Evolutionary conservation across 2,113 vertebrate species (phyloP), one percentile per base, ranked within the genome.

Genomic region (Microcebus murinus): DNA sequence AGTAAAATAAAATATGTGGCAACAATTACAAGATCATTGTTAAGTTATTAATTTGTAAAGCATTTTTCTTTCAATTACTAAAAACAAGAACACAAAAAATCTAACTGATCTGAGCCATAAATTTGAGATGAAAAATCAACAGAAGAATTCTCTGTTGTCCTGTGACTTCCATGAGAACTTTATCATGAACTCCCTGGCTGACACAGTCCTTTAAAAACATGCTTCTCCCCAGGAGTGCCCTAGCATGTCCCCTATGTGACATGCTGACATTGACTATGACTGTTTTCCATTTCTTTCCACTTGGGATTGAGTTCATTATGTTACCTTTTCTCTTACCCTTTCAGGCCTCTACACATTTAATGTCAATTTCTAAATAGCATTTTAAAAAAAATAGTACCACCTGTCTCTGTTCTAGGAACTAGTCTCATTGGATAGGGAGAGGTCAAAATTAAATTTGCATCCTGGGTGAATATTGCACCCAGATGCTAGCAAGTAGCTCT

Each of bases 391-490:
- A 13, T 5, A 50, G 11, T 34, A 50, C 63, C 20, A 96, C 29
- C 83, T 96, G 52, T 10, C 27, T 48, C 31, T 85, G 14, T 95
- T 96, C 92, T 36, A 34, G 95, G 31, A 13, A 11, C 3, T 2
- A 4, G 17, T 94, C 50, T 95, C 88, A 96, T 1, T 42, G 68
- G 3, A 13, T 2, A 92, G 50, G 48, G 21, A 97, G 77, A 98
- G 71, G 67, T 95, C 95, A 98, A 92, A 95, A 96, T 94, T 96
- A 97, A 96, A 86, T 95, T 97, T 98, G 92, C 90, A 76, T 71
- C 23, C 27, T n/a, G 57, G 57, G 14, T 39, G 4, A 95, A 52
- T 52, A 31, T 25, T 82, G 27, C 87, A 63, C 21, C 84, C 73
- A 89, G 52, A 95, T 95, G 73, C 76, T 87, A 95, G 59, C 71